A percentile compares a stretch with the other conserved stretches of the same genome.
phyloP scores from a whole-genome alignment of 2,113 vertebrate genomes.

The Oncorhynchus clarkii region DNA sequence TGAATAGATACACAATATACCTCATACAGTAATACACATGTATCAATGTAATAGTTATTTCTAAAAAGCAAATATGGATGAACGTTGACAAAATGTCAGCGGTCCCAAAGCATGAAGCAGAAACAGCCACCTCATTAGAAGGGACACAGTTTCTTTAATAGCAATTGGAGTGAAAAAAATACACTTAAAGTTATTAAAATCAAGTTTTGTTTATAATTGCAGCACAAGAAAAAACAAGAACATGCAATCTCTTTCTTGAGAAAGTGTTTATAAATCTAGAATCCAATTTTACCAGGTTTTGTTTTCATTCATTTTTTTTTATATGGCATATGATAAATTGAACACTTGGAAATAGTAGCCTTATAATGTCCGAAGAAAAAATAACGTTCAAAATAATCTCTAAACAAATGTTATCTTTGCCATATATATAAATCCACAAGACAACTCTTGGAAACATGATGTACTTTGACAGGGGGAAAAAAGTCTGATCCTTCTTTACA shows the following conservation, averaged over 20 bases:
- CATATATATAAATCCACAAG: slow-evolving; percentile 72
- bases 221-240: slow-evolving; percentile 74
- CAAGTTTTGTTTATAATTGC: slow-evolving; percentile 63
- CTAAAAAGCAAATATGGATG: background rate
- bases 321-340: slow-evolving; percentile 46
- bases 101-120: slow-evolving; percentile 3
- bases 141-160: slow-evolving; percentile 76
- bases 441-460: slow-evolving; percentile 67
- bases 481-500: slow-evolving; percentile 71
- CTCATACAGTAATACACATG: background rate
- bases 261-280: slow-evolving; percentile 64
- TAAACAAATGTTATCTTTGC: slow-evolving; percentile 65
- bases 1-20: background rate
- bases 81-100: background rate
- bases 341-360: slow-evolving; percentile 58
- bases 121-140: slow-evolving; percentile 50
- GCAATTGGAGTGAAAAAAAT: slow-evolving; percentile 76
- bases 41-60: background rate
- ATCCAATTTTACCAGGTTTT: slow-evolving; percentile 56
- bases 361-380: slow-evolving; percentile 47
- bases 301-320: slow-evolving; percentile 62
- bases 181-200: slow-evolving; percentile 78
- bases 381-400: slow-evolving; percentile 52
- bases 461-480: slow-evolving; percentile 62
- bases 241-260: slow-evolving; percentile 72